Evolutionary conservation across 2,113 vertebrate species (phyloP).

Genomic region (Phalacrocorax pelagicus): DNA sequence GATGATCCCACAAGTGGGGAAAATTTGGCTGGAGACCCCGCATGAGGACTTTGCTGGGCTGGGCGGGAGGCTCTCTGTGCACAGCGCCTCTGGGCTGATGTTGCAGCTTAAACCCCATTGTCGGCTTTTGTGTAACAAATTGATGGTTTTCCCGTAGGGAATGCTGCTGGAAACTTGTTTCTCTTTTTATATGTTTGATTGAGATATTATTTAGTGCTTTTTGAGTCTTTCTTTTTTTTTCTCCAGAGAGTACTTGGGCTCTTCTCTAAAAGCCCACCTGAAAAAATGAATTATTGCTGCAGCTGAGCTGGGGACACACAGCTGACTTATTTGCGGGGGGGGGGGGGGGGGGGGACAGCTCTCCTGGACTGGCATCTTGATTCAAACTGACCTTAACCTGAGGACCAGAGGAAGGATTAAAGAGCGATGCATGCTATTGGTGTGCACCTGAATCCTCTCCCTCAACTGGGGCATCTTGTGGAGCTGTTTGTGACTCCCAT

Average conservation of each 20-base stretch:
- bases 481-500: background rate
- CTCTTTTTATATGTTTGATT: background rate
- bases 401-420: background rate
- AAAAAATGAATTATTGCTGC: background rate
- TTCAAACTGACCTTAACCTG: background rate
- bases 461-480: rapidly evolving
- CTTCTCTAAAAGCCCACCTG: background rate
- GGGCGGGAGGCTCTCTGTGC: background rate
- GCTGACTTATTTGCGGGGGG: rapidly evolving
- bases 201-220: background rate
- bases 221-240: background rate
- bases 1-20: background rate
- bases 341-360: background rate
- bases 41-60: background rate
- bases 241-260: background rate
- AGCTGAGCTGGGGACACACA: background rate
- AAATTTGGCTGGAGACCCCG: background rate
- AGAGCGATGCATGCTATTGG: rapidly evolving
- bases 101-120: background rate
- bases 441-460: rapidly evolving
- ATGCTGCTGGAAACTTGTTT: background rate
- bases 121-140: background rate
- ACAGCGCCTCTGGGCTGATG: background rate
- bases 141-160: background rate
- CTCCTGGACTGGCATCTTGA: background rate